Conservation (phyloP, 2,113 vertebrate genomes). For the Python bivittatus region DNA sequence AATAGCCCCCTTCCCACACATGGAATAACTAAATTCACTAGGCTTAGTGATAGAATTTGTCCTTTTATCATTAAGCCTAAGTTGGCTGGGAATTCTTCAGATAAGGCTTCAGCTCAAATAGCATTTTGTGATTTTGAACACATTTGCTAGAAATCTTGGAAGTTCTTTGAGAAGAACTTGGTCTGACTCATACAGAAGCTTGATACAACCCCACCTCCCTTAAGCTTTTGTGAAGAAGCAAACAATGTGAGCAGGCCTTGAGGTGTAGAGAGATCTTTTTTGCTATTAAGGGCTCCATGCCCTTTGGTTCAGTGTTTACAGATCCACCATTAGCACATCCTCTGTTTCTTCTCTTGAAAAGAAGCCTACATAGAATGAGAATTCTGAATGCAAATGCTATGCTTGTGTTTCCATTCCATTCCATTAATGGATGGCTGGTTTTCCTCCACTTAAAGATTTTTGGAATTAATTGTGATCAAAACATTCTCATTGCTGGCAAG, state of each 20-base stretch:
- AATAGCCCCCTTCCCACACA: background rate
- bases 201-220: background rate
- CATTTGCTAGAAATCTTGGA: background rate
- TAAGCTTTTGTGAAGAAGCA: background rate
- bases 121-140: background rate
- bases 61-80: background rate
- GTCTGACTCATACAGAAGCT: background rate
- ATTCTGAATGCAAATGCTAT: background rate
- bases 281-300: background rate
- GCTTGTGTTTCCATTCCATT: background rate
- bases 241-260: background rate
- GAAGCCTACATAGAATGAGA: background rate
- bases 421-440: background rate
- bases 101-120: background rate
- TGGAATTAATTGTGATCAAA: background rate
- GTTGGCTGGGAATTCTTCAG: background rate
- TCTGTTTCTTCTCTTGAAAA: background rate
- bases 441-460: background rate
- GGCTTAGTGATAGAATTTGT: too few relatives aligned
- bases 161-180: background rate
- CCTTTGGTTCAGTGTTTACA: background rate
- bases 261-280: background rate
- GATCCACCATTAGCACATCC: background rate
- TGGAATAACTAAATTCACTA: background rate
- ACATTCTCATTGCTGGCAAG: background rate